Evolutionary conservation across 2,888 invertebrate genomes (phyloP), one percentile per base, ranked within the genome.

Genomic region (Pristionchus arcanus): DNA sequence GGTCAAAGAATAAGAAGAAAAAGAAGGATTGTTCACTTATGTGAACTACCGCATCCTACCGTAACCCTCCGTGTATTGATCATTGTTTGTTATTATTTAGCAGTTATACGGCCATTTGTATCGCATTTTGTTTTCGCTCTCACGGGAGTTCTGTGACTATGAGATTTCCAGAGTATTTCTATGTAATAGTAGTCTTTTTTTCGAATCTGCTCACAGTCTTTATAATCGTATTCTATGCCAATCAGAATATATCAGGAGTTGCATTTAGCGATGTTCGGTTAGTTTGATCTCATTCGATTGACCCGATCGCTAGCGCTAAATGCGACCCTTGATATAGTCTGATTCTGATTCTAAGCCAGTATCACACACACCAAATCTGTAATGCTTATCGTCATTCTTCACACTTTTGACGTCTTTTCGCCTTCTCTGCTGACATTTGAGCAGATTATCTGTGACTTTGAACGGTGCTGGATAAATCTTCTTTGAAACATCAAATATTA

Each of bases 1-100:
- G 87, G 9, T 28, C 53, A 21, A 88, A 88, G 74, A 88, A 88
- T 53, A 74, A 88, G 55, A 88, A 74, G n/a, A 88, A 88, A 55
- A 87, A 87, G 87, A 88, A 88, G 42, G 87, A 74, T 31, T 88
- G 87, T 37, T 71, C 55, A 2, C 9, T 88, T n/a, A 88, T 88
- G 87, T 88, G 87, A 88, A 9, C 9, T 15, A 15, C n/a, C 13
- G 9, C 34, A 13, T 15, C 25, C 74, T 74, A 74, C 25, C 74
- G 49, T 42, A 37, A 28, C 13, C 74, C 68, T 71, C 68, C 68
- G 34, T 71, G 68, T 71, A 77, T 77, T 42, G 77, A 42, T 31
- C 34, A 74, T 77, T 81, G 81, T 81, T 81, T 81, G 81, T 81
- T 74, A 74, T 37, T 34, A 74, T 37, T 34, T 74, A 74, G 74